Conservation (phyloP, 2,113 vertebrate genomes). For the Oreochromis spilurus region DNA sequence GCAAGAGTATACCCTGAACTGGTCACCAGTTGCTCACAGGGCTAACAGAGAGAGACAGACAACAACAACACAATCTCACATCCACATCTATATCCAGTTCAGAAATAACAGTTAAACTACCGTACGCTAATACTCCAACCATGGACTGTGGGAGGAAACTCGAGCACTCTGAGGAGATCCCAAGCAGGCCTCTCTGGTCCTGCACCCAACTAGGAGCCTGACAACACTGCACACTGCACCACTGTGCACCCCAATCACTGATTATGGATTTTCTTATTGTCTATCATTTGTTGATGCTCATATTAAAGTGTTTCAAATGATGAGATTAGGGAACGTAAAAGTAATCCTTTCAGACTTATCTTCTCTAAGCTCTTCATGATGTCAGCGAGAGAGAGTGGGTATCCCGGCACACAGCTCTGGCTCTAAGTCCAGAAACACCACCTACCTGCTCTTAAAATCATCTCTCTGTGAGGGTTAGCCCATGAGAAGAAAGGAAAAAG, state of each 20-base stretch:
- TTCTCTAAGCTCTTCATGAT: neutral
- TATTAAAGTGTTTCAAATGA: neutral
- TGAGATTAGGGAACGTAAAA: neutral
- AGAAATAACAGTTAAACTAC: neutral
- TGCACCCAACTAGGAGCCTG: neutral
- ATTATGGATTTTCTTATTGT: neutral
- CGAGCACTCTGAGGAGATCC: neutral
- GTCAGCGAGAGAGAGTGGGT: neutral
- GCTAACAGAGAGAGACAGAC: neutral
- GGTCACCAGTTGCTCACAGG: neutral
- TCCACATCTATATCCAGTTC: neutral
- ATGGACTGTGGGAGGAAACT: neutral
- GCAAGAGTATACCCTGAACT: neutral
- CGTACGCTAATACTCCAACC: neutral
- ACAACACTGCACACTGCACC: neutral
- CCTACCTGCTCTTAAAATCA: neutral
- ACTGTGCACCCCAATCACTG: neutral
- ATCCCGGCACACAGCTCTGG: neutral
- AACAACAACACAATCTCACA: neutral
- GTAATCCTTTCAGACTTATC: neutral
- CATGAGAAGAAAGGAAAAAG: neutral
- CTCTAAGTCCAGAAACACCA: neutral
- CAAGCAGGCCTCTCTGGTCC: neutral
- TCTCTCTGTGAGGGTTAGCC: neutral
- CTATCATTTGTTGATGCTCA: neutral